Percentiles rank a stretch among this genome's conserved stretches.
Conservation (phyloP, 1,140 invertebrate genomes). For the Orchesella cincta region DNA sequence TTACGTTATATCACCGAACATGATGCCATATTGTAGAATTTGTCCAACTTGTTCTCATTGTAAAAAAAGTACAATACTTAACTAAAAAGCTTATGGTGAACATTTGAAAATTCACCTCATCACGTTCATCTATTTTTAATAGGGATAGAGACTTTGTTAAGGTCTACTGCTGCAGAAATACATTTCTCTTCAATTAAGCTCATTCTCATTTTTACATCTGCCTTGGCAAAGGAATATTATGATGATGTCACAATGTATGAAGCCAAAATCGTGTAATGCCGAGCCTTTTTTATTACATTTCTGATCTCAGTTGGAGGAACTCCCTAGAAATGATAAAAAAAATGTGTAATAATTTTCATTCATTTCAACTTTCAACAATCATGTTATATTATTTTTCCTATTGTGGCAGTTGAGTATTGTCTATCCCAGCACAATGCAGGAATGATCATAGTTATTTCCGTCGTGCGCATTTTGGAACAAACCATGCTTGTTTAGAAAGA, state of each 20-base stretch:
- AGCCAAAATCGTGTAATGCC: background rate
- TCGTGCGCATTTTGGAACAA: background rate
- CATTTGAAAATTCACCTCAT: background rate
- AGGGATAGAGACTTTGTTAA: background rate
- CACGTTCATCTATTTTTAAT: background rate
- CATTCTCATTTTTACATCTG: background rate
- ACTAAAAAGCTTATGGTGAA: background rate
- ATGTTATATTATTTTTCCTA: background rate
- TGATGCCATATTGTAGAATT: background rate
- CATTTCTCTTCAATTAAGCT: background rate
- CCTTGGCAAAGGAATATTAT: background rate
- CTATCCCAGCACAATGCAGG: too few relatives aligned
- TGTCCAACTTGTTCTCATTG: too few relatives aligned
- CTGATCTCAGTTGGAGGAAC: background rate
- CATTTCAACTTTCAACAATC: background rate
- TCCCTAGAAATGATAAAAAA: background rate
- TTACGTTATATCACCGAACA: conserved; percentile 7
- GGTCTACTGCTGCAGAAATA: background rate
- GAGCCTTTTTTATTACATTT: background rate
- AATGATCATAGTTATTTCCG: too few relatives aligned
- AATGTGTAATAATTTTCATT: too few relatives aligned
- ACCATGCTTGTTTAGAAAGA: background rate
- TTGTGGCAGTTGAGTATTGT: background rate
- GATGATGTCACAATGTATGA: background rate
- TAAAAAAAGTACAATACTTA: background rate